A percentile compares a stretch with the other conserved stretches of the same genome.
phyloP scores from a whole-genome alignment of 2,888 invertebrate species.

The Rotaria socialis region DNA sequence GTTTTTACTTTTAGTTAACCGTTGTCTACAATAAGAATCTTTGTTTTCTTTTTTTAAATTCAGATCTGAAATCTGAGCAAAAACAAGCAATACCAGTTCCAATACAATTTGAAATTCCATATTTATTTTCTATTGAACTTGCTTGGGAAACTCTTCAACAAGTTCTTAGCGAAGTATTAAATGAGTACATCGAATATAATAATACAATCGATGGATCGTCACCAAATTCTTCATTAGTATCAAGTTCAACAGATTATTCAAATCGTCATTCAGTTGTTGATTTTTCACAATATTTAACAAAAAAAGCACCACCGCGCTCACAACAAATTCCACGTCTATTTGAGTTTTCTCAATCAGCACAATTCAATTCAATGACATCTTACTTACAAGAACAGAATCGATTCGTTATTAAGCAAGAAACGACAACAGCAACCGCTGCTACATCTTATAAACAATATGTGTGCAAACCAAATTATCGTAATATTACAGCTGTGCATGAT shows the following conservation, averaged over 20 bases:
- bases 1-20: too few species aligned
- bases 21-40: too few species aligned
- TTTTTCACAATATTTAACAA: constrained; percentile 12
- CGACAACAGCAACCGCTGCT: constrained; percentile 15
- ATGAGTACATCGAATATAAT: constrained; percentile 36
- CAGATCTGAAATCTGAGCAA: neutral
- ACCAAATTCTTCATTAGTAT: neutral
- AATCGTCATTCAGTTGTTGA: constrained; percentile 8
- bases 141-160: constrained; percentile 30
- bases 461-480: constrained; percentile 43
- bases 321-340: constrained; percentile 25
- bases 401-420: neutral
- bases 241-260: neutral
- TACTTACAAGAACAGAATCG: constrained; percentile 37
- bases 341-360: constrained; percentile 27
- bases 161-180: constrained; percentile 25
- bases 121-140: constrained; percentile 26
- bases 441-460: constrained; percentile 44
- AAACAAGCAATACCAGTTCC: neutral
- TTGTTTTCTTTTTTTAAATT: neutral
- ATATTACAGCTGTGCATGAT: constrained; percentile 40
- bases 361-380: neutral
- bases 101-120: constrained; percentile 28
- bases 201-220: neutral
- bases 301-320: constrained; percentile 31